These are phyloP conservation scores for Tragelaphus scriptus DNA, from an alignment of 2,113 vertebrate species.

Conservation along the genomic window DNA sequence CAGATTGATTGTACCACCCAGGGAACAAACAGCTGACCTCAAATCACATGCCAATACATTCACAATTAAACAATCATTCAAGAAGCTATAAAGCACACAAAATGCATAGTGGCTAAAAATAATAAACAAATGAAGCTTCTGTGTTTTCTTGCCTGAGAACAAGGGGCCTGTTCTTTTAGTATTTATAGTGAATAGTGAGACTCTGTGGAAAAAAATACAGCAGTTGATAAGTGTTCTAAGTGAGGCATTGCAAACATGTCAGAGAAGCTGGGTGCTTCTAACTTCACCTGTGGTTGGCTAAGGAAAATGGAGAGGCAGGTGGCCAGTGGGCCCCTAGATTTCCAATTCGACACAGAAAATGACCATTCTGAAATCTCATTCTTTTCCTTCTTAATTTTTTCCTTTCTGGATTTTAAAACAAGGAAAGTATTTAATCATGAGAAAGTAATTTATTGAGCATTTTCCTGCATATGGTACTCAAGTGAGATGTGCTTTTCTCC, in stretches of 20 bases:
- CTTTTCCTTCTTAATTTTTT: neutral
- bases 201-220: neutral
- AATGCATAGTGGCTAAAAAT: conserved; percentile 32
- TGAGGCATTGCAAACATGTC: neutral
- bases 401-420: conserved; percentile 7
- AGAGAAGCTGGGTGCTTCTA: neutral
- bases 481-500: neutral
- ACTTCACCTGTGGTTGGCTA: conserved; percentile 24
- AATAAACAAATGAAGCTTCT: conserved; percentile 50
- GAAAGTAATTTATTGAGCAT: conserved; percentile 6
- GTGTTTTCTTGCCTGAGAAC: conserved; percentile 55
- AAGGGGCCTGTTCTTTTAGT: conserved; percentile 58
- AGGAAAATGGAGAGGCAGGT: neutral
- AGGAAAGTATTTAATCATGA: neutral
- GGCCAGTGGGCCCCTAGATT: neutral
- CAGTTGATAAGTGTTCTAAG: conserved; percentile 13
- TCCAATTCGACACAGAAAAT: neutral
- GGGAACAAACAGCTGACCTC: conserved; percentile 47
- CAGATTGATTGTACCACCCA: conserved; percentile 22
- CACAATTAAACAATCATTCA: conserved; percentile 44
- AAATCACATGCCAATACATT: neutral
- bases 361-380: neutral
- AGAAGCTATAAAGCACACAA: conserved; percentile 48
- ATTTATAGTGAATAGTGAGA: conserved; percentile 56
- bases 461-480: neutral